Conservation (phyloP, 2,797 vertebrate species). For the Alauda arvensis region DNA sequence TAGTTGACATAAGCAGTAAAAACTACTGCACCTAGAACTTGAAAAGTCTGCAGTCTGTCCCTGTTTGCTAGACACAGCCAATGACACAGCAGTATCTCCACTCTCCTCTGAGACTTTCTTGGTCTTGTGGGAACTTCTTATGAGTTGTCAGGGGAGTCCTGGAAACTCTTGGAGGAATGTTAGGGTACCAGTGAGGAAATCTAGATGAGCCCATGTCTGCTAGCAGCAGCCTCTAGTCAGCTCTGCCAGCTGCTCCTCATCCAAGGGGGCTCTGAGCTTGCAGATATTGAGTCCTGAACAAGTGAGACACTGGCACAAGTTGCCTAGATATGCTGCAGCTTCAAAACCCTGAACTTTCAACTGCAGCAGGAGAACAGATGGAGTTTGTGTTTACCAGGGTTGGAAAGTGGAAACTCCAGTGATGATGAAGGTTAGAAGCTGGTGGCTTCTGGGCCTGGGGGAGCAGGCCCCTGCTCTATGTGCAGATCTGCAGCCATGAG, state of each 20-base stretch:
- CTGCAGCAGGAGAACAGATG: background rate
- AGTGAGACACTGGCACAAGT: background rate
- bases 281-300: background rate
- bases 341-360: background rate
- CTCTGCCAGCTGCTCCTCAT: background rate
- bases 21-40: background rate
- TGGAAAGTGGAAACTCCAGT: background rate
- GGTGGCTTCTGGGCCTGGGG: background rate
- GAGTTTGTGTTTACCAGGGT: background rate
- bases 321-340: background rate
- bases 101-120: background rate
- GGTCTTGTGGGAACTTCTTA: background rate
- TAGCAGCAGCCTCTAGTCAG: background rate
- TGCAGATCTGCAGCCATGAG: background rate
- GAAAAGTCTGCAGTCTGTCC: background rate
- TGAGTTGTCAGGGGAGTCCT: background rate
- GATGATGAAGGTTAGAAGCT: background rate
- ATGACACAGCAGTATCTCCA: background rate
- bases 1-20: background rate
- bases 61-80: background rate
- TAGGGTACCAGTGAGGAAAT: background rate
- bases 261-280: background rate
- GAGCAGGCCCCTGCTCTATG: background rate
- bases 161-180: background rate
- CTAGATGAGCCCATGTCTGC: background rate